Evolutionary conservation across 2,888 invertebrate species (phyloP), one percentile per base, ranked within the genome.

Genomic region (Rhagonycha lutea): DNA sequence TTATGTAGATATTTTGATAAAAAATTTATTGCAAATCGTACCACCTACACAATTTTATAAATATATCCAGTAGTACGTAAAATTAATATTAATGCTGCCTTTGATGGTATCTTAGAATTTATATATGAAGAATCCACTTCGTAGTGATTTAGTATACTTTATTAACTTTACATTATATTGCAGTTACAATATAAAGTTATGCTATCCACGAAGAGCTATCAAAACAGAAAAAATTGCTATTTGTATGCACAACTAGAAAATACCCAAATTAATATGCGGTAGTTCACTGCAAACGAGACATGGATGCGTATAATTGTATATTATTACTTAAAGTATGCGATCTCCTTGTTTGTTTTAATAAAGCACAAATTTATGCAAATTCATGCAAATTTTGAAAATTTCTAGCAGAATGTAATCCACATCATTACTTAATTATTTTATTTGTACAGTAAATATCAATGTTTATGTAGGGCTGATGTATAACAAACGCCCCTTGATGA

Each of bases 241-340:
- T 74, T 60, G 74, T 74, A 74, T 74, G 74, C 74, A 61, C n/a
- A 29, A 18, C 61, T 26, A 63, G 26, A 67, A 61, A 67, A 63
- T 68, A 18, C 18, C 65, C 24, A 47, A 70, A 74, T 74, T 74
- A 70, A 70, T 74, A 74, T 74, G 69, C 74, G 63, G 70, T 65
- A n/a, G 65, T 74, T 60, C 29, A 14, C 65, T 74, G 70, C 74
- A 74, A 69, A 74, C 69, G 74, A 63, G 70, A 74, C 74, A 67
- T 74, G 74, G 67, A 70, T 74, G 74, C 74, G 70, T 74, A 70
- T 74, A 74, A 74, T 74, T 74, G 74, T 70, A 74, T 74, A 74
- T 74, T 74, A 74, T 74, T 74, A 70, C 62, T 24, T 32, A 60
- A 74, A 74, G 65, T 74, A 73, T 74, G 63, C 67, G 65, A 68